Percentiles rank a stretch among this genome's conserved stretches.
These are phyloP conservation scores for Notospermus geniculatus DNA, from an alignment of 1,140 invertebrate genomes.

Conservation along the genomic window DNA sequence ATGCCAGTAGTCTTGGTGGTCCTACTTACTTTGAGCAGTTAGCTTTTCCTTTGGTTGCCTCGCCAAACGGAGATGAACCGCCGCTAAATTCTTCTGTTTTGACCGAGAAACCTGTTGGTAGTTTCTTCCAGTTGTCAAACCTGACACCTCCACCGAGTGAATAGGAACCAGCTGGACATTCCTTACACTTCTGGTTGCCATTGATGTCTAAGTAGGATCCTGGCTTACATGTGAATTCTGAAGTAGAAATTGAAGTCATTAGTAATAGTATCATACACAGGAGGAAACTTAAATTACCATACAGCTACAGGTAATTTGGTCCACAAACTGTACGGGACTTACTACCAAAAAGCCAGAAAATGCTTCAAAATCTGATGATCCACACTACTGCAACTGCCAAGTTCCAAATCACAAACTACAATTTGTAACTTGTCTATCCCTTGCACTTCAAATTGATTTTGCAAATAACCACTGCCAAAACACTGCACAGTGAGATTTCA, in stretches of 20 bases:
- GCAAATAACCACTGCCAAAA: no score
- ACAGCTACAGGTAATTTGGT: no score
- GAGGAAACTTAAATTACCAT: no score
- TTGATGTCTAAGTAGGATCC: conserved; percentile 58
- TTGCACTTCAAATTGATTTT: no score
- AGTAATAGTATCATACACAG: no score
- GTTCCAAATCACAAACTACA: no score
- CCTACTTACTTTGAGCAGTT: conserved; percentile 42
- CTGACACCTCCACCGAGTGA: conserved; percentile 60
- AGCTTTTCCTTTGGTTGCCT: background rate
- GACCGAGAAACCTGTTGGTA: conserved; percentile 57
- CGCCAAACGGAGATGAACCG: conserved; percentile 3
- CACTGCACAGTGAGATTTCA: no score
- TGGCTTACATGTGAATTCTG: conserved; percentile 57
- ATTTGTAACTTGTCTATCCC: no score
- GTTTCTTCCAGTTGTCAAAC: conserved; percentile 58
- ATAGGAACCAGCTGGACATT: conserved; percentile 60
- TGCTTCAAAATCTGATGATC: no score
- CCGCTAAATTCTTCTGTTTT: conserved; percentile 54
- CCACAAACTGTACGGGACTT: no score
- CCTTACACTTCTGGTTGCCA: conserved; percentile 56
- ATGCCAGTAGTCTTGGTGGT: no score
- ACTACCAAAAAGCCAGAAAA: no score
- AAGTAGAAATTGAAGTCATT: conserved; percentile 23
- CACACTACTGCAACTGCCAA: background rate